Evolutionary conservation across 2,113 vertebrate species (phyloP), one percentile per base, ranked within the genome.

Genomic region (Dasyurus viverrinus): DNA sequence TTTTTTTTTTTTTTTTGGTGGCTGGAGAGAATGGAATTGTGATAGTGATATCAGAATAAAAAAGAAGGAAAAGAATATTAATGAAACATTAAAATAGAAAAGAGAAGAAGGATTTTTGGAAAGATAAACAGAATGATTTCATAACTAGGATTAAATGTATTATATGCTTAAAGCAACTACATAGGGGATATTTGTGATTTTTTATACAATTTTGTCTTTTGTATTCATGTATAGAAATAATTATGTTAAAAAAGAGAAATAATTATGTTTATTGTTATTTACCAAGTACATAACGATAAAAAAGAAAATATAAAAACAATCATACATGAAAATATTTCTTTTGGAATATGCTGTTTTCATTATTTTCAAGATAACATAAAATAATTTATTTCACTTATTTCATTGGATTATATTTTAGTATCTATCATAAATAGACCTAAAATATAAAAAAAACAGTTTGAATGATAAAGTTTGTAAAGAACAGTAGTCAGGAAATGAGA

Each of bases 381-480:
- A 47, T 47, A 94, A 84, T 76, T 94, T 94, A 91, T 42, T 92
- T 25, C 90, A 91, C 30, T 50, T 94, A 90, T 42, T 93, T 25
- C 89, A 92, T 36, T 53, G 53, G 89, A 14, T 12, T 92, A 5
- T 92, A 5, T 54, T 92, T 5, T 5, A 91, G 2, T 90, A 95
- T 93, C 93, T 90, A 94, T 94, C 57, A 48, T 91, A 96, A 94
- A 90, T 94, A 93, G 68, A 68, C 68, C 22, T 36, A 91, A 55
- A 22, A 0, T 89, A 84, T 95, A 95, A 92, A 93, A 96, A 95
- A 53, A 90, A n/a, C n/a, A 54, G 76, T 92, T 97, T 98, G 60
- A 94, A 84, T 93, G 92, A 94, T 95, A 95, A 90, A 90, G 93
- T 98, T 98, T 98, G 97, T 97, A 98, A 97, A 97, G 97, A 97